Evolutionary conservation across 2,797 vertebrate species (phyloP).

Genomic region (Malurus splendens): DNA sequence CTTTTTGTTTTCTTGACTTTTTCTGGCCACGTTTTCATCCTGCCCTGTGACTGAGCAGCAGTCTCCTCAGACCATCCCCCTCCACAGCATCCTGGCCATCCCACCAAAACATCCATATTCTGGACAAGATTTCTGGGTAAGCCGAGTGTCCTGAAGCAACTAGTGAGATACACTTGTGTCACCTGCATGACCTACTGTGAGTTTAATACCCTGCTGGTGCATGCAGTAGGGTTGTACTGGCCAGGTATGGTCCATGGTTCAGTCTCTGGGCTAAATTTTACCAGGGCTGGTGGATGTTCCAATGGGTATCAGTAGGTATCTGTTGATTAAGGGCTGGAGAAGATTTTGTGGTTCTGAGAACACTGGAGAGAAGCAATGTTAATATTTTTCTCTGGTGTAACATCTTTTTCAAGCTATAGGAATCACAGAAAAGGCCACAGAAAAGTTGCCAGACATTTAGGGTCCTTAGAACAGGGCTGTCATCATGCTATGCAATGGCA

Average conservation of each 20-base stretch:
- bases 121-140: not conserved
- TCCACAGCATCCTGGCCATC: not conserved
- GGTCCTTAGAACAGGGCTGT: not conserved
- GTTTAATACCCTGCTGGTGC: not conserved
- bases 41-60: not conserved
- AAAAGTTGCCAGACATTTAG: not conserved
- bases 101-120: not conserved
- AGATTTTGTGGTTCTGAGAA: not conserved
- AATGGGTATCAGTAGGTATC: not conserved
- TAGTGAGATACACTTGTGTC: not conserved
- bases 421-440: not conserved
- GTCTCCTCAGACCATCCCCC: rapidly evolving
- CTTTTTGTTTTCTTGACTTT: not conserved
- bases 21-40: not conserved
- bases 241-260: not conserved
- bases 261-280: not conserved
- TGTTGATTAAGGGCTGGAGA: not conserved
- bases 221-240: not conserved
- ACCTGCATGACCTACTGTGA: not conserved
- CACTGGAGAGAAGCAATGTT: not conserved
- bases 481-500: not conserved
- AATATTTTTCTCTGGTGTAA: not conserved
- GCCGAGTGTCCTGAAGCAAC: not conserved
- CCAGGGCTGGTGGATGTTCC: not conserved
- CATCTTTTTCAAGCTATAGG: not conserved